Evolutionary conservation across 1,140 invertebrate species (phyloP), one percentile per base, ranked within the genome.

Genomic region (Drosophila tristis): DNA sequence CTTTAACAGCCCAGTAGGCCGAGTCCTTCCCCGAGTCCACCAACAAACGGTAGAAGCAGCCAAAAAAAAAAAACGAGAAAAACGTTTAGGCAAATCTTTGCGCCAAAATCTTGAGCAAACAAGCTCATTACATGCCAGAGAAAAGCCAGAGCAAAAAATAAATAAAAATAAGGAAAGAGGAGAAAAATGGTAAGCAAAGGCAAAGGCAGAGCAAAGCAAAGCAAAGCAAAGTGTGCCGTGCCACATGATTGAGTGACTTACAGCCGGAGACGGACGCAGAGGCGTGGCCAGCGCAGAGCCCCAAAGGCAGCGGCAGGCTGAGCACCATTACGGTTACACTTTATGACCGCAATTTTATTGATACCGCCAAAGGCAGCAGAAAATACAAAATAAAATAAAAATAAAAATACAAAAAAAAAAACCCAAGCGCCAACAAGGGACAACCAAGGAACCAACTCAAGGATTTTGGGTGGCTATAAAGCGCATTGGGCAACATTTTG

Each of bases 311-410:
- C 20, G 23, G 23, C 23, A 50, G 47, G 26, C 71, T 50, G 47
- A 47, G 47, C 57, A 31, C 44, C 60, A 57, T 74, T 82, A 56
- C 35, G 75, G 75, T 57, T 70, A 56, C 66, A 70, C 66, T 87
- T 87, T 87, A 87, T 89, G 79, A 71, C 63, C 84, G 75, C 79
- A 62, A 89, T 87, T 87, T 87, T 87, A 87, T 87, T 87, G 84
- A 87, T 87, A 89, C 73, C 75, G 84, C 84, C 84, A 71, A 78
- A 59, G 79, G 82, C 76, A 84, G 79, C 50, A 13, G 0, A 29
- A 29, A 72, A 77, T 79, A 62, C 67, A 16, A 42, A 71, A 70
- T 49, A 68, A 71, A 71, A 70, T 58, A 58, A 58, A 31, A 85
- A 72, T 62, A 49, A 45, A 39, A 47, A 26, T 25, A 65, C 64